Conservation (phyloP, 2,113 vertebrate species). For the Pyxicephalus adspersus region DNA sequence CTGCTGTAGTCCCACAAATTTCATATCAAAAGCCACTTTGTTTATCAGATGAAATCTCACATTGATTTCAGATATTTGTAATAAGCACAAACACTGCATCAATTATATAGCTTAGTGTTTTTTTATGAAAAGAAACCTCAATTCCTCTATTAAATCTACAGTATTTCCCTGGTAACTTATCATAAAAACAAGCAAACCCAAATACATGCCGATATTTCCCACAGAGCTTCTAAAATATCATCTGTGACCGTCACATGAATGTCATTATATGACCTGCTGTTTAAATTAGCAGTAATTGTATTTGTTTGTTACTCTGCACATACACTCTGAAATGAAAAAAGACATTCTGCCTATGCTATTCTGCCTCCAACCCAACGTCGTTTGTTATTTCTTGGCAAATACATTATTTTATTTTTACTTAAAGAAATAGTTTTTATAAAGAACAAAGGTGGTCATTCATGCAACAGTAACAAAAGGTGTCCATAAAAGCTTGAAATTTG, state of each 20-base stretch:
- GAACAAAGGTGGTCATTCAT: too few species aligned
- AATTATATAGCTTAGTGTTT: constrained; percentile 1
- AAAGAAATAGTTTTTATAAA: too few species aligned
- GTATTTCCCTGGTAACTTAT: not conserved
- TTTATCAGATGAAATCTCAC: constrained; percentile 14
- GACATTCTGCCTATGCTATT: not conserved
- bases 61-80: constrained; percentile 36
- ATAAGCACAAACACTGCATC: constrained; percentile 3
- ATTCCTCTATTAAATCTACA: not conserved
- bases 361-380: too few species aligned
- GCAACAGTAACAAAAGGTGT: too few species aligned
- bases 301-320: not conserved
- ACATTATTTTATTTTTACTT: not conserved
- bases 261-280: not conserved
- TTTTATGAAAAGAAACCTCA: not conserved
- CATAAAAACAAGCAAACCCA: not conserved
- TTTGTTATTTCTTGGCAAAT: not conserved
- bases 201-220: constrained; percentile 4
- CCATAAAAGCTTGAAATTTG: too few species aligned
- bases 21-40: constrained; percentile 18
- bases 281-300: not conserved
- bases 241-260: not conserved
- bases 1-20: not conserved
- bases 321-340: not conserved
- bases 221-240: not conserved